Conservation (phyloP, 2,888 invertebrate species). For the Lithosia quadra region DNA sequence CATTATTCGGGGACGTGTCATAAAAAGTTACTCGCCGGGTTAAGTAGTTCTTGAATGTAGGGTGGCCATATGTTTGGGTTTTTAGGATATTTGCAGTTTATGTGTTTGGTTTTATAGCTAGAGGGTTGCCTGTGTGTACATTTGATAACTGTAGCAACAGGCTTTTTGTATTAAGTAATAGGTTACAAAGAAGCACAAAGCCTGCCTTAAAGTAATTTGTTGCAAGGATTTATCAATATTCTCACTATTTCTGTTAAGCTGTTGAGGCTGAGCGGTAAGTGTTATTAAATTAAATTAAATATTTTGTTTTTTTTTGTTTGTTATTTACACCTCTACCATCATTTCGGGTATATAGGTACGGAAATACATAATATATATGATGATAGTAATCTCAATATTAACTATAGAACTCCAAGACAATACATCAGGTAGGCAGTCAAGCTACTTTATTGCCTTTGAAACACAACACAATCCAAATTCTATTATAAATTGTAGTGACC, state of each 20-base stretch:
- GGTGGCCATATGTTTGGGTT: conserved; percentile 8
- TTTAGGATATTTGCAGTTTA: neutral
- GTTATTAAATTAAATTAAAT: neutral
- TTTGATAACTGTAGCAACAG: neutral
- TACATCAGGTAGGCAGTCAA: neutral
- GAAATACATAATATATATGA: no score
- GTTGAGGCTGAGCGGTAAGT: neutral
- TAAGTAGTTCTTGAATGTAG: conserved; percentile 4
- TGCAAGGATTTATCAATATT: no score
- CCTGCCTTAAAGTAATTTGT: neutral
- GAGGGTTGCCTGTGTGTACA: neutral
- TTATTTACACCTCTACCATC: no score
- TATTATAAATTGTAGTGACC: no score
- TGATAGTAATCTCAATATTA: no score
- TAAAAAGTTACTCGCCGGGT: conserved; percentile 34
- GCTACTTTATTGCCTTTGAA: no score
- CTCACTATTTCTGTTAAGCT: no score
- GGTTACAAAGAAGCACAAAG: neutral
- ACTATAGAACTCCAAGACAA: no score
- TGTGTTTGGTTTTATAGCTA: neutral
- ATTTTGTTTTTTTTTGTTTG: no score
- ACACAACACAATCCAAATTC: no score
- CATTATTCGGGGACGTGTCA: conserved; percentile 25
- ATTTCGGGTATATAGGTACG: no score
- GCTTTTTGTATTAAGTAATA: neutral